These are phyloP conservation scores for Odontamblyopus rebecca DNA, from an alignment of 2,797 vertebrate genomes.

Conservation along the genomic window DNA sequence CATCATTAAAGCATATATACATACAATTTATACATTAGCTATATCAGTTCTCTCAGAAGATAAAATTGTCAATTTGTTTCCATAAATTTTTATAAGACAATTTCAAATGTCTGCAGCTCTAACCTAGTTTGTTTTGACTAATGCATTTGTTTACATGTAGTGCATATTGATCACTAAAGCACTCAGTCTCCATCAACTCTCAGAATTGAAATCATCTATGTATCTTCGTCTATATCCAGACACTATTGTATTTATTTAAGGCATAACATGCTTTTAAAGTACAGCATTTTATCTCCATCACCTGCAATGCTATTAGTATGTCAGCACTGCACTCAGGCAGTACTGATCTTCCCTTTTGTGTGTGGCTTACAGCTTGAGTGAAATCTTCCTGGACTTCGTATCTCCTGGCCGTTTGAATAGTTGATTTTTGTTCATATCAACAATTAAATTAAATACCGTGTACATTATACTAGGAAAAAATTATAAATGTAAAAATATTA, in stretches of 20 bases:
- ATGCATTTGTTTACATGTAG: neutral
- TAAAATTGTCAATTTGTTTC: neutral
- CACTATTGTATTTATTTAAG: no score
- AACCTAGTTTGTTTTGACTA: neutral
- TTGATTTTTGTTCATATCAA: neutral
- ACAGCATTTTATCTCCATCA: no score
- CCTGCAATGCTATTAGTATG: no score
- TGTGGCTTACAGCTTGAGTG: neutral
- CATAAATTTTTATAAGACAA: neutral
- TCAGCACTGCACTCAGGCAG: no score
- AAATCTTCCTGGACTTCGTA: neutral
- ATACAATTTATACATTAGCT: neutral
- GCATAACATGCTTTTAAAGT: no score
- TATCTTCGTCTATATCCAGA: no score
- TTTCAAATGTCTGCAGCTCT: neutral
- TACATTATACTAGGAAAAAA: no score
- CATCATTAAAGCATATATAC: no score
- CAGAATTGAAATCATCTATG: no score
- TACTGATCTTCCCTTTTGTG: no score
- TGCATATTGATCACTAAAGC: neutral
- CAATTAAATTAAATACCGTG: no score
- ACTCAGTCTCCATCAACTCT: neutral
- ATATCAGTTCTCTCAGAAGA: neutral
- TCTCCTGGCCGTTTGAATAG: neutral
- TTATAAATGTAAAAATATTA: no score